Base-by-base conservation (phyloP, 2,888 invertebrate species). In the Elmis aenea region DNA sequence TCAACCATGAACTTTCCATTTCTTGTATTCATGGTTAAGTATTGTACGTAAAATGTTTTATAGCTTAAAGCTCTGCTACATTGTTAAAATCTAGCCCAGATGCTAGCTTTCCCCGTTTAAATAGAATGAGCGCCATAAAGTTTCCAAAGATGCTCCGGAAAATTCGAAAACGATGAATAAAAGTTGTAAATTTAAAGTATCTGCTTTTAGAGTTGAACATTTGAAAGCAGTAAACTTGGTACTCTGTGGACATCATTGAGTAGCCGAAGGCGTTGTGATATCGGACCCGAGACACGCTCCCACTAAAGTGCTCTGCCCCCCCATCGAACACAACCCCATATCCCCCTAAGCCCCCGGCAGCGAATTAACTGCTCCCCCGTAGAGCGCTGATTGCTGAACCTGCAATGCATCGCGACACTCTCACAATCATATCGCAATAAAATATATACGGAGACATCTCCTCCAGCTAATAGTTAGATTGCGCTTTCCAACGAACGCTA, bases 211-310 rank as follows among this genome's bases (percentile, higher is more conserved):
- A 24, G 41, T 31, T 31, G 33, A 35, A 46, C 44, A 48, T 52
- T 52, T 42, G 45, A 40, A 43, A 51, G 49, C 45, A 38, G 50
- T 50, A 51, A 55, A 53, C 52, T 55, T 55, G 48, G 46, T 51
- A 55, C 54, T 54, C 50, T 48, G 51, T 40, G 51, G 48, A 53
- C 51, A 48, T 45, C 29, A 20, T 15, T 43, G 52, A 44, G 33
- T 50, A 48, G 48, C 58, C 58, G 38, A 44, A 40, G 54, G 58
- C 55, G 27, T 45, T 40, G 44, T 50, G 59, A 58, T 59, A 58
- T 58, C 59, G 59, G 56, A 57, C 56, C 55, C 57, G 53, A 57
- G 56, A 59, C 59, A 54, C 55, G 57, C 51, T 52, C 46, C 50
- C 40, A 49, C 46, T 57, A 57, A 59, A 59, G 60, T 60, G 58